Evolutionary conservation across 2,113 vertebrate species (phyloP).

Genomic region (Chloropsis hardwickii): DNA sequence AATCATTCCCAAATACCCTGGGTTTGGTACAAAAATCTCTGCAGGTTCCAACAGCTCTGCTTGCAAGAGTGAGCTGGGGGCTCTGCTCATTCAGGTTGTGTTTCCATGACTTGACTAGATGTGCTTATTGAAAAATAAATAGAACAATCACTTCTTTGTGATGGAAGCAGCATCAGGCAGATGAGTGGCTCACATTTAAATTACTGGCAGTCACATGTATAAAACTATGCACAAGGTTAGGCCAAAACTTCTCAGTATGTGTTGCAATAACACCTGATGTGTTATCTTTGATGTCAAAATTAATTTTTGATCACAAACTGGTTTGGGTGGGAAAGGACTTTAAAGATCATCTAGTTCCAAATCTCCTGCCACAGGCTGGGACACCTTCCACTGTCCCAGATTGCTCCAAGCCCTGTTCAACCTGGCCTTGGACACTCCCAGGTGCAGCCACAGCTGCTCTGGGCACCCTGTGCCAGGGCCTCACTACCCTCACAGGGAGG

Average conservation of each 20-base stretch:
- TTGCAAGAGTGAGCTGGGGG: background rate
- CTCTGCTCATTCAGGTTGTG: background rate
- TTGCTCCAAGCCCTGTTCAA: accelerated
- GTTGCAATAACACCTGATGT: accelerated
- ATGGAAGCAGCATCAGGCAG: background rate
- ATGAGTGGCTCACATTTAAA: background rate
- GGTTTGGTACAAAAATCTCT: background rate
- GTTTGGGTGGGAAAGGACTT: background rate
- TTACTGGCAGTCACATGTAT: background rate
- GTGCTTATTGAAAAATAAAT: background rate
- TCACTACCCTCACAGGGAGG: background rate
- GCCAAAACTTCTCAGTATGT: background rate
- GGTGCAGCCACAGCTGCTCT: background rate
- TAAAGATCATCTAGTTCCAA: background rate
- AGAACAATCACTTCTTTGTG: background rate
- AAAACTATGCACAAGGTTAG: background rate
- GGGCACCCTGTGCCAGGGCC: background rate
- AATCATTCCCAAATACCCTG: background rate
- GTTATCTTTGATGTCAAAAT: background rate
- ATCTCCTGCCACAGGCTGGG: background rate
- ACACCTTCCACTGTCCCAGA: background rate
- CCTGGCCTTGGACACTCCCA: background rate
- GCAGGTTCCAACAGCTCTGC: background rate
- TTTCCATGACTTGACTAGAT: background rate
- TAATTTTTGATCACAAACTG: background rate